Evolutionary conservation across 2,113 vertebrate species (phyloP).

Genomic region (Buteo buteo): DNA sequence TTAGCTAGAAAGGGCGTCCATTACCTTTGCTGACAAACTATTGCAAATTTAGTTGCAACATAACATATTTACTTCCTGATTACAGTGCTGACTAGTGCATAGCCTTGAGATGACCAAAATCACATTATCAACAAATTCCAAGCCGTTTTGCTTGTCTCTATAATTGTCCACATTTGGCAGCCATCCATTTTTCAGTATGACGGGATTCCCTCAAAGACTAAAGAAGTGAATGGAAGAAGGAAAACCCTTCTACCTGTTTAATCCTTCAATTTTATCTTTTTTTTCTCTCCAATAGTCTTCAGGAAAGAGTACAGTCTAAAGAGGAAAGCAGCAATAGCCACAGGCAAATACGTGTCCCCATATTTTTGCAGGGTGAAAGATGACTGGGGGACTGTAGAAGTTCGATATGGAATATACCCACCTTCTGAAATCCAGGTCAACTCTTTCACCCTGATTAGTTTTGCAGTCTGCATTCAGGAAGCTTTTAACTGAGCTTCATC

Average conservation of each 20-base stretch:
- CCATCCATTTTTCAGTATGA: background rate
- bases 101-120: background rate
- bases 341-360: rapidly evolving
- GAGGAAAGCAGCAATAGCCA: background rate
- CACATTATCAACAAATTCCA: background rate
- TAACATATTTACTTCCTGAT: background rate
- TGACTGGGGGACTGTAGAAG: background rate
- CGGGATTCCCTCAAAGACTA: background rate
- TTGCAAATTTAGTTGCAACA: background rate
- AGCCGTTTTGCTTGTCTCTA: background rate
- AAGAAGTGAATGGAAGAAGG: background rate
- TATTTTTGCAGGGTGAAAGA: background rate
- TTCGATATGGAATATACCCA: background rate
- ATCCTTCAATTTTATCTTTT: background rate
- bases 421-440: background rate
- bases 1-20: background rate
- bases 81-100: background rate
- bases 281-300: background rate
- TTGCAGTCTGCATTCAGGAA: background rate
- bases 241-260: background rate
- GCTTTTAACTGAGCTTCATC: background rate
- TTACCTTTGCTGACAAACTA: background rate
- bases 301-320: background rate
- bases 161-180: background rate
- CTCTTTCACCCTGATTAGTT: background rate